These are phyloP conservation scores for Galaxea fascicularis DNA, from an alignment of 92 coral and sea anemone species.

Conservation along the genomic window DNA sequence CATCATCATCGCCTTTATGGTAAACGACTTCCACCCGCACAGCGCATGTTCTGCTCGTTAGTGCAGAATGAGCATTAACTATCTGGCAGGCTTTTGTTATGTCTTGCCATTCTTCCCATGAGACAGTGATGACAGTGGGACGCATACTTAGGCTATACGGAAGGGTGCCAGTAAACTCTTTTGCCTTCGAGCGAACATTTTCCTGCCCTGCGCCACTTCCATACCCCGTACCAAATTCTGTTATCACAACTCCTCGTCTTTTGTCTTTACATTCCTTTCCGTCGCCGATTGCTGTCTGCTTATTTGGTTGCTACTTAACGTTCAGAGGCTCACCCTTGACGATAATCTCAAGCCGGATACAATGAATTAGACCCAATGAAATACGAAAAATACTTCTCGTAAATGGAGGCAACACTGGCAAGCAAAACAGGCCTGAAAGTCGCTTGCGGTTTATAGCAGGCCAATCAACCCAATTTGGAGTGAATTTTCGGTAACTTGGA, in stretches of 20 bases:
- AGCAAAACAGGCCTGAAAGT: no score
- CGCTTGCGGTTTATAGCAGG: no score
- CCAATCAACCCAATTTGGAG: no score
- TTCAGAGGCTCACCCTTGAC: not conserved
- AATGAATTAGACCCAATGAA: not conserved
- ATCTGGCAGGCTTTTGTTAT: conserved; percentile 40
- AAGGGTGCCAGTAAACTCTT: conserved; percentile 65
- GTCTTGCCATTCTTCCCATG: conserved; percentile 37
- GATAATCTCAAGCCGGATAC: no score
- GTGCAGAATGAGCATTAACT: no score
- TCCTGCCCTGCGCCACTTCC: conserved; percentile 67
- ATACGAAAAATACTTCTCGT: no score
- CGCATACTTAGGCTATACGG: conserved; percentile 62
- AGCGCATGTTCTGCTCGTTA: conserved; percentile 21
- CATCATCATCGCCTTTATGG: conserved; percentile 18
- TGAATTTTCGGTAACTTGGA: no score
- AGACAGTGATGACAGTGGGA: conserved; percentile 45
- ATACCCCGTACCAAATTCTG: conserved; percentile 56
- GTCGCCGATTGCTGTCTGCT: conserved; percentile 35
- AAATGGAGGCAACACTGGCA: no score
- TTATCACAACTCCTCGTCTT: conserved; percentile 33
- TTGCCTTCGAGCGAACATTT: conserved; percentile 59
- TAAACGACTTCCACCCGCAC: conserved; percentile 43
- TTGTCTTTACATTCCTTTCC: conserved; percentile 42
- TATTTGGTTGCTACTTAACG: conserved; percentile 30